Percentiles rank a stretch among this genome's conserved stretches.
These are phyloP conservation scores for Mesitornis unicolor DNA, from an alignment of 2,113 vertebrate species.

Conservation along the genomic window DNA sequence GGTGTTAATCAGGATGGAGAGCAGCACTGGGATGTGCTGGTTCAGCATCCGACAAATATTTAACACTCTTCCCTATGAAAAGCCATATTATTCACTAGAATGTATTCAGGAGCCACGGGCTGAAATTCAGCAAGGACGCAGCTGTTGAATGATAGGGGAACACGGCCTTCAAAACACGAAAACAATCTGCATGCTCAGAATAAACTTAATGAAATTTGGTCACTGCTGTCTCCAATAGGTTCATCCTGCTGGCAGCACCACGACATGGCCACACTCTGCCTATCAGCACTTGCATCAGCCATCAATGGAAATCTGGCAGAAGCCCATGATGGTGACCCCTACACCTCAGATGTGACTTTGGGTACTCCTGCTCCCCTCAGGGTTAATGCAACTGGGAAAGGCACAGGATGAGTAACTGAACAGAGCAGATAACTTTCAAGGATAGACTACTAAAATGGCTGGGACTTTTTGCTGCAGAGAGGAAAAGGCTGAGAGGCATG, in stretches of 20 bases:
- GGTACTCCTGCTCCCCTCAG: neutral
- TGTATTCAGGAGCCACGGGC: neutral
- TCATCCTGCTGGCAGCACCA: neutral
- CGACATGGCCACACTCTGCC: fast-evolving
- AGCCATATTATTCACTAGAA: neutral
- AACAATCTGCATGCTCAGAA: neutral
- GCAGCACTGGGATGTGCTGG: neutral
- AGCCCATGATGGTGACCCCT: fast-evolving
- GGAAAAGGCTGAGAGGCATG: neutral
- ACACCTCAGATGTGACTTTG: fast-evolving
- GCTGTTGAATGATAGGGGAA: neutral
- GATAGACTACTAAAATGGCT: neutral
- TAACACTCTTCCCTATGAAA: neutral
- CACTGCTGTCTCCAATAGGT: neutral
- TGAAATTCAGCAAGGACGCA: neutral
- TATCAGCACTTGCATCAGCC: fast-evolving
- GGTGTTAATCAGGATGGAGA: fast-evolving
- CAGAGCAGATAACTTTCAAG: neutral
- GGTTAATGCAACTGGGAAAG: neutral
- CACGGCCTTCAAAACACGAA: neutral
- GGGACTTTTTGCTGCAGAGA: neutral
- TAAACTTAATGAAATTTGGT: neutral
- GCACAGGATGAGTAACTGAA: neutral
- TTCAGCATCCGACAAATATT: neutral
- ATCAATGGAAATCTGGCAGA: neutral